Conservation (phyloP, 2,888 invertebrate species). For the Leucania comma region DNA sequence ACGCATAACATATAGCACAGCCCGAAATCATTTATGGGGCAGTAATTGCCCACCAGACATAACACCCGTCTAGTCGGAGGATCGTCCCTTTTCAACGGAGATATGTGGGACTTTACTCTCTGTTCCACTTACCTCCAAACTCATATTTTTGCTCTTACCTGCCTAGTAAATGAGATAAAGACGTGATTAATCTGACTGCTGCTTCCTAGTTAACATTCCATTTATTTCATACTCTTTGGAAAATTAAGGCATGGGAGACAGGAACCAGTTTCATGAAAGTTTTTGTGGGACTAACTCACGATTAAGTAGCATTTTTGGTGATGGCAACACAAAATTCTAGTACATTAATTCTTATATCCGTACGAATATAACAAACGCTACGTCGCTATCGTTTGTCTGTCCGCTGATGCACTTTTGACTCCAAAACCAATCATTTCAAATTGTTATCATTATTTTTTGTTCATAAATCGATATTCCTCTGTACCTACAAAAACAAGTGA, state of each 20-base stretch:
- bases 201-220: constrained; percentile 15
- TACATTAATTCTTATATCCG: constrained; percentile 3
- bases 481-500: too few species aligned
- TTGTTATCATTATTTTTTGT: too few species aligned
- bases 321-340: not conserved
- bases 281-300: constrained; percentile 24
- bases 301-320: constrained; percentile 1
- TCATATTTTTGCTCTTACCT: too few species aligned
- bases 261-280: constrained; percentile 29
- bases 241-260: constrained; percentile 4
- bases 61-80: too few species aligned
- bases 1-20: too few species aligned
- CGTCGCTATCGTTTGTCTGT: not conserved
- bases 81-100: too few species aligned
- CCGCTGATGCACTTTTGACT: not conserved
- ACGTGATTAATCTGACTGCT: not conserved
- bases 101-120: too few species aligned
- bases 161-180: too few species aligned
- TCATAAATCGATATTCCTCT: too few species aligned
- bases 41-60: too few species aligned
- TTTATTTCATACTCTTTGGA: constrained; percentile 5
- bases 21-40: too few species aligned
- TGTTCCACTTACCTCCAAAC: too few species aligned
- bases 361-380: not conserved
- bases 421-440: not conserved